Evolutionary conservation across 2,888 invertebrate species (phyloP).

Genomic region (Eupithecia subfuscata): DNA sequence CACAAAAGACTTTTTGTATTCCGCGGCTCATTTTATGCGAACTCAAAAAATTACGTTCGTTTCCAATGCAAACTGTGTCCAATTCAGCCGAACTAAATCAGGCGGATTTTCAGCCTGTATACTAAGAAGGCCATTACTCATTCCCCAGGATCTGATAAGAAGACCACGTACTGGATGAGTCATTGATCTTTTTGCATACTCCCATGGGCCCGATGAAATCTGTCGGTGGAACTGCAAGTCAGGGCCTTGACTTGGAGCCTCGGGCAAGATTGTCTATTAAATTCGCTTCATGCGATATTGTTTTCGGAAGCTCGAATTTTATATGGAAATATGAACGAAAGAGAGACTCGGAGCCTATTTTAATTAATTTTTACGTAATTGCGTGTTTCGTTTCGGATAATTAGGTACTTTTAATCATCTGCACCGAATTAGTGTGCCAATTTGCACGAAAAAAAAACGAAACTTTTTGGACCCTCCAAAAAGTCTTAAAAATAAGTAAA

Average conservation of each 20-base stretch:
- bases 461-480: too few relatives aligned
- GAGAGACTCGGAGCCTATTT: too few relatives aligned
- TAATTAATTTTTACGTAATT: too few relatives aligned
- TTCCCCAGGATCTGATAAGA: conserved; percentile 61
- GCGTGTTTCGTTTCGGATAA: too few relatives aligned
- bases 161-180: conserved; percentile 56
- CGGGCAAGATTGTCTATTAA: conserved; percentile 36
- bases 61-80: not conserved
- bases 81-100: not conserved
- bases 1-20: too few relatives aligned
- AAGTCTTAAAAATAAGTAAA: too few relatives aligned
- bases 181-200: conserved; percentile 66
- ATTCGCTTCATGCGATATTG: not conserved
- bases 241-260: conserved; percentile 12
- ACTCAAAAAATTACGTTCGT: not conserved
- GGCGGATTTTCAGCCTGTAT: conserved; percentile 21
- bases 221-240: conserved; percentile 44
- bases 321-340: not conserved
- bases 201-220: conserved; percentile 50
- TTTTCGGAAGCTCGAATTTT: not conserved
- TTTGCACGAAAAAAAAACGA: too few relatives aligned
- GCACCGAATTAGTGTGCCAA: too few relatives aligned
- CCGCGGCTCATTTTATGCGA: not conserved
- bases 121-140: conserved; percentile 56
- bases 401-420: too few relatives aligned